Base-by-base conservation (phyloP, 2,113 vertebrate species). In the Equus przewalskii region DNA sequence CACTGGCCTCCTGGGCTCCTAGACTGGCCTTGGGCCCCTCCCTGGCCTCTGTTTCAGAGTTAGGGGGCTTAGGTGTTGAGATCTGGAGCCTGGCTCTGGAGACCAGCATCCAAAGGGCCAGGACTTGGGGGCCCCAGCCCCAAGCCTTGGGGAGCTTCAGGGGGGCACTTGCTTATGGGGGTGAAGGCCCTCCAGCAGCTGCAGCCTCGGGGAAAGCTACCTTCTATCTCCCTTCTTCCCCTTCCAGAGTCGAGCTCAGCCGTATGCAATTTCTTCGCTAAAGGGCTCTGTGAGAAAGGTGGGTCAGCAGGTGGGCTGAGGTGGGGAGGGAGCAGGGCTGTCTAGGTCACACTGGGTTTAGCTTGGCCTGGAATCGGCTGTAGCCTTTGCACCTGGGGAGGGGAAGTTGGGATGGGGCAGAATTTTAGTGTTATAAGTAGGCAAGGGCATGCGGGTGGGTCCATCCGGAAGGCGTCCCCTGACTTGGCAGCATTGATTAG, bases 271-370 rank as follows among this genome's bases (percentile, higher is more conserved):
- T 70, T 97, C 91, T 98, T 97, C 62, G 4, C 89, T 10, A 16
- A 19, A 89, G 97, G 97, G 33, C 69, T 97, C 21, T 91, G 92
- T 54, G 82, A 49, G 18, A 98, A 96, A 90, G 96, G 82, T 82
- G 89, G 93, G 93, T 64, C 1, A 0, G 21, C 28, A 4, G 62
- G 26, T 1, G 12, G 64, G 46, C 24, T 1, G 14, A 60, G 30
- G 18, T 11, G 22, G 87, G n/a, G 22, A 0, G 3, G 58, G 19
- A 7, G 24, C 11, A 8, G 83, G 30, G 51, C 19, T 1, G 8
- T 15, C 51, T 15, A 0, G 54, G 7, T 11, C 6, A 1, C 11
- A 0, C 30, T 0, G 65, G 73, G 26, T 21, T 44, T 41, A 3
- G 13, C 54, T 30, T 30, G 58, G 54, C 60, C 12, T 36, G 18